Evolutionary conservation across 1,140 invertebrate species (phyloP), one percentile per base, ranked within the genome.

Genomic region (Drosophila nigrodunni): DNA sequence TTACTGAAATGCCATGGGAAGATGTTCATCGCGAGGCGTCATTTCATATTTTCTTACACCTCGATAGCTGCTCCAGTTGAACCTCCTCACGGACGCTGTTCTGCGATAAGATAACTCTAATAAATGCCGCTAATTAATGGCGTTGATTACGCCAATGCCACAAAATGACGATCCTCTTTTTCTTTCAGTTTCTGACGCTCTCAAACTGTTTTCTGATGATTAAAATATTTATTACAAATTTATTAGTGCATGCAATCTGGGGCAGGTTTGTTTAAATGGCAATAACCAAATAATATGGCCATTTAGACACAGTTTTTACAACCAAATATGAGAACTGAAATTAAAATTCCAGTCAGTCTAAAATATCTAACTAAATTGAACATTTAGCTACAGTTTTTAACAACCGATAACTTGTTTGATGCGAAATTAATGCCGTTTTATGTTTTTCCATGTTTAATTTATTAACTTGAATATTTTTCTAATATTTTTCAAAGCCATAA

Each of bases 11-110:
- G 25, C 30, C 21, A 34, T 46, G 43, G 39, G 25, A 18, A 15
- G 13, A 50, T 54, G 41, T 54, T 62, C 44, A 61, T 65, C 60
- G 82, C 71, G 82, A 81, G 78, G 62, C 74, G 75, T 86, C 62
- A 78, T 78, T 73, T 86, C 68, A 79, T 83, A 85, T 77, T 79
- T 68, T 58, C 47, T 60, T 71, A 64, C 78, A 79, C 75, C 54
- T 79, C 41, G 62, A 58, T 11, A 37, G 62, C 37, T 64, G 43
- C 46, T 58, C 35, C 60, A 60, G 34, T 57, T 65, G 67, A 35
- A 35, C n/a, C 50, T 54, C 34, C 15, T 34, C 50, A 59, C 69
- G 60, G 74, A 60, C 47, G 50, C 54, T 60, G 49, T 66, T 43
- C 9, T 10, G 21, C 58, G 66, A 74, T 74, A 74, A 70, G 72